Conservation (phyloP, 2,888 invertebrate species). For the Nemapogon koenigi region DNA sequence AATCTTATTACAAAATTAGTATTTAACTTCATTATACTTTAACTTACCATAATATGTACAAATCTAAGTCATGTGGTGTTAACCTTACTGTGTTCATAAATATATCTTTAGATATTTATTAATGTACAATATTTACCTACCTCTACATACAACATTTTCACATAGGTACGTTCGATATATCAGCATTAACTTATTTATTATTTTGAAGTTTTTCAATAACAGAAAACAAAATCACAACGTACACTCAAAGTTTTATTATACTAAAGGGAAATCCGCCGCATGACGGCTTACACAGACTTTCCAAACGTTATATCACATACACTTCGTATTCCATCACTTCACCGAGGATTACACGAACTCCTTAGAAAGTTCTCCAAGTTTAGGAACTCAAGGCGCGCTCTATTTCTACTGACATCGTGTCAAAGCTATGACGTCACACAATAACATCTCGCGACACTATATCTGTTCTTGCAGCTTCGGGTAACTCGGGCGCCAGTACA, state of each 20-base stretch:
- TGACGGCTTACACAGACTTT: constrained; percentile 24
- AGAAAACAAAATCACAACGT: constrained; percentile 25
- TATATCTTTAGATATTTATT: constrained; percentile 50
- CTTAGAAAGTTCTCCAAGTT: constrained; percentile 22
- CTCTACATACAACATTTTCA: constrained; percentile 36
- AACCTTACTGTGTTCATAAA: constrained; percentile 63
- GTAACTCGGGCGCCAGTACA: constrained; percentile 59
- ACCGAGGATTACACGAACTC: constrained; percentile 11
- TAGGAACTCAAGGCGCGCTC: constrained; percentile 65
- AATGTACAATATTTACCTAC: constrained; percentile 52
- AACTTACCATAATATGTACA: constrained; percentile 52
- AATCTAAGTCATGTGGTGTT: constrained; percentile 59
- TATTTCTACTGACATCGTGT: constrained; percentile 57
- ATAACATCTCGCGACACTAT: constrained; percentile 59
- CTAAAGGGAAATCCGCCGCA: constrained; percentile 31
- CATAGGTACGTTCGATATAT: constrained; percentile 37
- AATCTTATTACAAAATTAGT: constrained; percentile 1
- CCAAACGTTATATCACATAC: constrained; percentile 24
- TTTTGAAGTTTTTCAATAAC: constrained; percentile 27
- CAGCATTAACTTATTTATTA: constrained; percentile 39
- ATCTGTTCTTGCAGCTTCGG: too few species aligned
- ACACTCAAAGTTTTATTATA: constrained; percentile 22
- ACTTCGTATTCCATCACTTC: constrained; percentile 20
- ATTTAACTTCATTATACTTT: constrained; percentile 1
- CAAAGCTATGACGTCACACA: constrained; percentile 71